Base-by-base conservation (phyloP, 2,888 invertebrate species). In the Dynastes hyllus region DNA sequence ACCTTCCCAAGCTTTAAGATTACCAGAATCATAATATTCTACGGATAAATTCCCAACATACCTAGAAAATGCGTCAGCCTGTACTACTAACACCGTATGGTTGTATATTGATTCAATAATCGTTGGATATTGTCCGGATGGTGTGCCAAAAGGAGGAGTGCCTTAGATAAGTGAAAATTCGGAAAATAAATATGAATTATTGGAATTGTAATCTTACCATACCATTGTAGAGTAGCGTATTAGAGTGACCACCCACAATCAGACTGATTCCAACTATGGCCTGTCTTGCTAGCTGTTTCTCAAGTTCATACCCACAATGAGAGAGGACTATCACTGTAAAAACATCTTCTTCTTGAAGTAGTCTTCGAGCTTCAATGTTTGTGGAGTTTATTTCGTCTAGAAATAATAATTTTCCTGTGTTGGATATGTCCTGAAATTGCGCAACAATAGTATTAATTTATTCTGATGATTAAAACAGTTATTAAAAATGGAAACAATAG, bases 231-330 rank as follows among this genome's bases (percentile, higher is more conserved):
- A 97, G 91, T 82, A 97, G 92, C 0, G 94, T 93, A 87, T 97
- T 95, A 0, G 95, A 94, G 87, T 97, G 97, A 0, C 93, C 95
- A 4, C 97, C 97, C 13, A 97, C 94, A 78, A 97, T 94, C 0
- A 97, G 90, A 86, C 96, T 95, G 77, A 97, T 91, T 50, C 93
- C 92, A 0, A 92, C 91, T 1, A 94, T 91, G 61, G 92, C 93
- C 2, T 91, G 89, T 5, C 87, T 86, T 0, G 96, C 96, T 81
- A 96, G 92, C 37, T 89, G 86, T 90, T 91, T 89, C 83, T 95
- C 95, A 32, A 92, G 91, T 1, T 92, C 91, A 66, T 95, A 90
- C 1, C 97, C 97, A 73, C 94, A 93, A 86, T 97, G 97, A 0
- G 96, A 95, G 13, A 96, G 89, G 2, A 95, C 94, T 73, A 97